Base-by-base conservation (phyloP, 2,113 vertebrate species). In the Xyrauchen texanus region DNA sequence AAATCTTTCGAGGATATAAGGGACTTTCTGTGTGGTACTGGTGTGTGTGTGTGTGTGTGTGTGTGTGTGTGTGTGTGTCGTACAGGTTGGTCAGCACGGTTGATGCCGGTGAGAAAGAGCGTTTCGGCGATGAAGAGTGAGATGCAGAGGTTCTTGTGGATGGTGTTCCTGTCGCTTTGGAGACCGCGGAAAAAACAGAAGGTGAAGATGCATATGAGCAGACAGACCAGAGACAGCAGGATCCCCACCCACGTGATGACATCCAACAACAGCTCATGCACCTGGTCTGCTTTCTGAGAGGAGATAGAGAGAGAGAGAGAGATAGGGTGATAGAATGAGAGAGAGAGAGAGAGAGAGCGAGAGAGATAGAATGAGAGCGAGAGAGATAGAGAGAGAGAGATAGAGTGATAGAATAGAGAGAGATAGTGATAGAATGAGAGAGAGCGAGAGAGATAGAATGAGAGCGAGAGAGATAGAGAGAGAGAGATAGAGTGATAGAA, bases 231-330 rank as follows among this genome's bases (percentile, higher is more conserved):
- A 0, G 97, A 99, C 57, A 99, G 90, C 82, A 99, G 91, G 90
- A 99, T 99, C 80, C 98, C 98, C 86, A 99, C 96, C 97, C 97
- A 99, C 0, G 98, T 99, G 89, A 99, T 99, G 73, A 99, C 96
- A 67, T 99, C 97, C 88, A 98, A 88, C 73, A 99, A 95, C 6
- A 99, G 93, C 81, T 97, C 95, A 4, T 98, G 96, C 88, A 98
- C 96, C 21, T 95, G 94, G 84, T 95, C 95, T 1, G 93, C 90
- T 83, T 97, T 96, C 98, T 99, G 92, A 64, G 46, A 63, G 90
- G 83, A 6, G 60, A 34, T 34, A 34, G 3, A 34, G 21, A 34
- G 21, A 34, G 21, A 34, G 21, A 1, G 21, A 34, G 21, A 34
- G 21, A 34, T 1, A 34, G 21, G 3, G 3, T 1, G 21, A 34